Percentiles rank a stretch among this genome's conserved stretches.
These are phyloP conservation scores for Camptogramma bilineatum DNA, from an alignment of 2,888 invertebrate genomes.

Conservation along the genomic window DNA sequence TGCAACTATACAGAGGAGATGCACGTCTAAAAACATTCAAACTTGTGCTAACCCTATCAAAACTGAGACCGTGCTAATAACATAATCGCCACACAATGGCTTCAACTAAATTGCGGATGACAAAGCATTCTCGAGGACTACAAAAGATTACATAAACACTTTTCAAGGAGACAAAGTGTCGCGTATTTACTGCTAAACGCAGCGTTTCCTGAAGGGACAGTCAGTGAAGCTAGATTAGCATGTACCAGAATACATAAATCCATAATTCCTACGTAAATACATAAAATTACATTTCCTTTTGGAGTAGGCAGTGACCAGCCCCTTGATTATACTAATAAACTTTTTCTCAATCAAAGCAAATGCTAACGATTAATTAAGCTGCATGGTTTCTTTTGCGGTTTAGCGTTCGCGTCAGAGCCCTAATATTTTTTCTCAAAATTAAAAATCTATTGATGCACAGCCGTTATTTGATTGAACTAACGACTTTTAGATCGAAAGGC, in stretches of 20 bases:
- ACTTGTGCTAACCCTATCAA: not conserved
- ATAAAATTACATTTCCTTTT: not conserved
- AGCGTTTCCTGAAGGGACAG: conserved; percentile 46
- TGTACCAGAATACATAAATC: conserved; percentile 23
- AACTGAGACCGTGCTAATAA: conserved; percentile 30
- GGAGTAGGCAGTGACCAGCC: too few species aligned
- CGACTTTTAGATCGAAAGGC: too few species aligned
- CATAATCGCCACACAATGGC: conserved; percentile 38
- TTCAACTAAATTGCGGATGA: conserved; percentile 43
- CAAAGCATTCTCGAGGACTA: conserved; percentile 51
- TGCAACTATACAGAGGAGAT: too few species aligned
- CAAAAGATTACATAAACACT: conserved; percentile 54
- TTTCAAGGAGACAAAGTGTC: conserved; percentile 55
- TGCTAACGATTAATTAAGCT: too few species aligned
- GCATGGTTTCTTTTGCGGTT: too few species aligned
- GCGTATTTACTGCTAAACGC: conserved; percentile 59
- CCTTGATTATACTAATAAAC: too few species aligned
- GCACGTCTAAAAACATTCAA: not conserved
- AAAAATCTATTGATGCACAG: too few species aligned
- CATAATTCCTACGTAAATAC: too few species aligned
- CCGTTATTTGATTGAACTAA: too few species aligned
- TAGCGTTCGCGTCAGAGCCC: too few species aligned
- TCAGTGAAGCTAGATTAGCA: conserved; percentile 30
- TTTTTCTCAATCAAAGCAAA: too few species aligned
- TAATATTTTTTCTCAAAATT: too few species aligned